These are phyloP conservation scores for Drosophila orena DNA, from an alignment of 1,140 invertebrate genomes.

Conservation along the genomic window DNA sequence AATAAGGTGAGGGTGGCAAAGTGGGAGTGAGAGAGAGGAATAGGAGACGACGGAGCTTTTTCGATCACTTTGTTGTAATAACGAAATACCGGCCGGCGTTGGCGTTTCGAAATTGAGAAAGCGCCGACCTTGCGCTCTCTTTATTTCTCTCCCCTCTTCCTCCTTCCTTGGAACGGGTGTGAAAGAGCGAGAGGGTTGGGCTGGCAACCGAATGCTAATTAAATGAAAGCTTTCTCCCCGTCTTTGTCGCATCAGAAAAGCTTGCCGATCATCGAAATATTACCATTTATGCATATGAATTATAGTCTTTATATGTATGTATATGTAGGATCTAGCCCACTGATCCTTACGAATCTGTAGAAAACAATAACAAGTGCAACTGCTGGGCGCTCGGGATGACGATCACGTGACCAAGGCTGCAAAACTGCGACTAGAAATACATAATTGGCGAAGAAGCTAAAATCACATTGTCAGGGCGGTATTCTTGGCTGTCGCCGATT, in stretches of 20 bases:
- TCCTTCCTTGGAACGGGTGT: background rate
- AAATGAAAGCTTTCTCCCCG: conserved; percentile 22
- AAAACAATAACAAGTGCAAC: conserved; percentile 6
- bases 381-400: conserved; percentile 10
- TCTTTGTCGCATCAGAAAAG: conserved; percentile 23
- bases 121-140: conserved; percentile 44
- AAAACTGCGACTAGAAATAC: conserved; percentile 39
- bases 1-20: background rate
- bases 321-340: too few relatives aligned
- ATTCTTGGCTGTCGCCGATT: conserved; percentile 63
- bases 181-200: conserved; percentile 10
- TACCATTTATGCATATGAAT: conserved; percentile 46
- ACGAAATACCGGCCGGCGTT: conserved; percentile 74
- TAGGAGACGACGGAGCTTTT: conserved; percentile 25
- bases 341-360: conserved; percentile 9
- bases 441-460: conserved; percentile 32
- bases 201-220: conserved; percentile 43
- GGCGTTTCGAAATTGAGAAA: conserved; percentile 19
- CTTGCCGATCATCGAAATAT: conserved; percentile 13
- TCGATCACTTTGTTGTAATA: conserved; percentile 52
- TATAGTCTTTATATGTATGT: background rate
- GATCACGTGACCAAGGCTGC: conserved; percentile 48
- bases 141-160: background rate
- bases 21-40: background rate
- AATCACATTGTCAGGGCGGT: conserved; percentile 46